These are phyloP conservation scores for Xyrichtys novacula DNA, from an alignment of 2,797 vertebrate genomes.

Conservation along the genomic window DNA sequence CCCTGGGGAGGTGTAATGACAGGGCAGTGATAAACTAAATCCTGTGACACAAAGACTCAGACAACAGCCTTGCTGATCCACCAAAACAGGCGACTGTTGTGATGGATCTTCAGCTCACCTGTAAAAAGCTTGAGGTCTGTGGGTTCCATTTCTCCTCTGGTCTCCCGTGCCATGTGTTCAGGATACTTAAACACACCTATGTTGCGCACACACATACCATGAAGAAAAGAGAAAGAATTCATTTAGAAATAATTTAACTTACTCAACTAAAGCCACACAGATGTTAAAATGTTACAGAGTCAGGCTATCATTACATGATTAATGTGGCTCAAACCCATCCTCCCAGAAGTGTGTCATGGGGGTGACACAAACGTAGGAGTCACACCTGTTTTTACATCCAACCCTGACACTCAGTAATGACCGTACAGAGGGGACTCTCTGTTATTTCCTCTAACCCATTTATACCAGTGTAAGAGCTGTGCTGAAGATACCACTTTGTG, in stretches of 20 bases:
- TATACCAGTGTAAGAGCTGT: too few relatives aligned
- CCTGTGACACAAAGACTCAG: conserved; percentile 34
- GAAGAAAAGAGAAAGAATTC: background rate
- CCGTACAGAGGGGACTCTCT: too few relatives aligned
- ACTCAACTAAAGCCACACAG: background rate
- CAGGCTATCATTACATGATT: too few relatives aligned
- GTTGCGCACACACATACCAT: conserved; percentile 1
- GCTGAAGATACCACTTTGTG: too few relatives aligned
- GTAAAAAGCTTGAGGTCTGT: conserved; percentile 99
- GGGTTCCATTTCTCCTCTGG: conserved; percentile 99
- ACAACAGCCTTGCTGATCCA: conserved; percentile 27
- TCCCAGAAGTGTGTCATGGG: too few relatives aligned
- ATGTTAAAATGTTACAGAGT: too few relatives aligned
- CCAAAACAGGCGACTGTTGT: conserved; percentile 12
- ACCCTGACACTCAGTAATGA: too few relatives aligned
- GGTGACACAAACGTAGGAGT: too few relatives aligned
- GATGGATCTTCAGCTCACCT: conserved; percentile 84
- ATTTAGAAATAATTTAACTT: background rate
- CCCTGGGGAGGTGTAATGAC: conserved; percentile 30
- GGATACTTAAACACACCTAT: conserved; percentile 99
- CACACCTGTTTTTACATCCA: too few relatives aligned
- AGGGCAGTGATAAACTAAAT: conserved; percentile 39
- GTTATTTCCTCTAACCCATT: too few relatives aligned
- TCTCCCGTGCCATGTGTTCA: conserved; percentile 99
- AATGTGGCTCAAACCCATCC: too few relatives aligned